Evolutionary conservation across 2,888 invertebrate genomes (phyloP), one percentile per base, ranked within the genome.

Genomic region (Amphipyra berbera): DNA sequence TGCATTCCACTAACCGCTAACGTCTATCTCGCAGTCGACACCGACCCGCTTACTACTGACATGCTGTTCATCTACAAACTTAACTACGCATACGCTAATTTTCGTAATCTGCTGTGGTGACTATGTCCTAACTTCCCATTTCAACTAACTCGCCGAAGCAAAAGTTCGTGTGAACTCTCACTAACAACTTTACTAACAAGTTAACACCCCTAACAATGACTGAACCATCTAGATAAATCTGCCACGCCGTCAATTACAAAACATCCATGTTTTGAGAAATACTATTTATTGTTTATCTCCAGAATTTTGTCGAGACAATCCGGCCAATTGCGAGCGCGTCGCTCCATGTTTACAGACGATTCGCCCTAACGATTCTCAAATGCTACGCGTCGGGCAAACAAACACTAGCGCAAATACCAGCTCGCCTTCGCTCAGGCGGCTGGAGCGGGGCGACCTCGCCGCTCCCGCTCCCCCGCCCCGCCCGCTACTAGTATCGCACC

Each of bases 151-250:
- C 86, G 86, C 86, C 79, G 83, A 85, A 83, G 87, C 88, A 86
- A 91, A 91, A 92, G 90, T 91, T 92, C 87, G 90, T 88, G 90
- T 92, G 88, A 92, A 91, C 90, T 91, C 85, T 84, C 90, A 88
- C 90, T 91, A 93, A 93, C 91, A 90, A 90, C 90, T 93, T 91
- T 87, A 90, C 92, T 92, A 92, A 93, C 93, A 92, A 92, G 88
- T 90, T 92, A 91, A 93, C 92, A 92, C 89, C 89, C 84, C 85
- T 89, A 91, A 93, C 91, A 91, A 94, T 92, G 94, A 94, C 94
- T 93, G 94, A 93, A 91, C 94, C 93, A 94, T 94, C 93, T 90
- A 92, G 90, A 91, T 91, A 90, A 92, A 93, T 92, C 88, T 90
- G 88, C 88, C 88, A 86, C 85, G 87, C 87, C 86, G 90, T 92